Evolutionary conservation across 2,113 vertebrate genomes (phyloP).

Genomic region (Rhabdomys dilectus): DNA sequence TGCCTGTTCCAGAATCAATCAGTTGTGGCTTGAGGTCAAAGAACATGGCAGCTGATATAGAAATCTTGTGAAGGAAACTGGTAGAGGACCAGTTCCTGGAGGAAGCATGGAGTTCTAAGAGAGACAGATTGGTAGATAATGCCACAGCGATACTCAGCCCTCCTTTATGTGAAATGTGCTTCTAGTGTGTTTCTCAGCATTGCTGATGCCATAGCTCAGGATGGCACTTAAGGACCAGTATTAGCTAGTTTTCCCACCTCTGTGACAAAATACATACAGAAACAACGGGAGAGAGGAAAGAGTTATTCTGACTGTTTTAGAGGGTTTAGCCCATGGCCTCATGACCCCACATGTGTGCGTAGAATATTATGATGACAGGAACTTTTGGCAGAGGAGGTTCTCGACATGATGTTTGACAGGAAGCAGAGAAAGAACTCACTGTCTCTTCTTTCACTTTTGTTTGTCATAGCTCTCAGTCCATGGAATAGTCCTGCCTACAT

Average conservation of each 20-base stretch:
- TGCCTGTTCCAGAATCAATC: not conserved
- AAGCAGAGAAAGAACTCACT: not conserved
- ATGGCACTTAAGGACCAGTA: not conserved
- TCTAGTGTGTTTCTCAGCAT: not conserved
- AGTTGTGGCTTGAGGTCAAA: not conserved
- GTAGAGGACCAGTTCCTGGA: not conserved
- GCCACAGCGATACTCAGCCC: fast-evolving
- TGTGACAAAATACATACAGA: not conserved
- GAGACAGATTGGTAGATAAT: not conserved
- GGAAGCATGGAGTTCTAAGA: not conserved
- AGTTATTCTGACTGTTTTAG: not conserved
- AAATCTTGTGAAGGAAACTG: not conserved
- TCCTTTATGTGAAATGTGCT: not conserved
- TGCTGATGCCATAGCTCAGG: not conserved
- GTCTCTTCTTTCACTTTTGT: not conserved
- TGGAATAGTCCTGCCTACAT: not conserved
- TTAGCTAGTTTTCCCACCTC: not conserved
- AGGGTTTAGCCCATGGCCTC: not conserved
- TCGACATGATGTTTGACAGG: not conserved
- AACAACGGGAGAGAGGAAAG: not conserved
- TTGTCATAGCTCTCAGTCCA: not conserved
- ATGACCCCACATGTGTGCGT: not conserved
- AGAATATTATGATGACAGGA: not conserved
- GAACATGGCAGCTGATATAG: not conserved
- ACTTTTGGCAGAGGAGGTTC: not conserved